Base-by-base conservation (phyloP, 2,113 vertebrate species). In the Melanerpes aurifrons region DNA sequence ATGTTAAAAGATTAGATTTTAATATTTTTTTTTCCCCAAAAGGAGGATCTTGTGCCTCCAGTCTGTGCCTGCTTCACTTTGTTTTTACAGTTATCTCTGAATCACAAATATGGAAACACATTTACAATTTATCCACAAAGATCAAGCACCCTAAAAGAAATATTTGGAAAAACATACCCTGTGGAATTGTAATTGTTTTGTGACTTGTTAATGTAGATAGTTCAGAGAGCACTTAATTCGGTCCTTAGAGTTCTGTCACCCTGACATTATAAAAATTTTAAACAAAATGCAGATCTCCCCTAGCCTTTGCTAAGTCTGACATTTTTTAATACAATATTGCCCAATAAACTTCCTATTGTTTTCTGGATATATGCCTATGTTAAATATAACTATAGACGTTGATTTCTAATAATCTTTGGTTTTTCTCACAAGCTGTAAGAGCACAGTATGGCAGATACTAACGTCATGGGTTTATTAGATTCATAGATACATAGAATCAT, bases 321-420 rank as follows among this genome's bases (percentile, higher is more conserved):
- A 35, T 32, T 78, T 86, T 86, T 67, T 92, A 63, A 90, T 74
- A 74, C 31, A 78, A 4, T 83, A 79, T 82, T 90, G 18, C 21
- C 16, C 48, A 75, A 88, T 94, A 96, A 93, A 82, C 81, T 75
- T 92, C 20, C 62, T 72, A 59, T 86, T 94, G 50, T 62, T 58
- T 91, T 86, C 12, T 7, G 7, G 84, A 84, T 91, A 66, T 68
- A 90, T 92, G 92, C 59, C 31, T 85, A 71, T 73, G 92, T 95
- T 8, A 96, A 86, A 94, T 96, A 77, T 31, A 95, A 16, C 69
- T 93, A 45, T 67, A 95, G 48, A 40, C 84, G 58, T 96, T 96
- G 70, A 87, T 93, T 24, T 92, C 56, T 91, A 92, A 88, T 88
- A 3, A 72, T 83, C 73, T 91, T 79, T 87, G 17, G 7, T 76